Evolutionary conservation across 2,113 vertebrate species (phyloP).

Genomic region (Petaurus breviceps): DNA sequence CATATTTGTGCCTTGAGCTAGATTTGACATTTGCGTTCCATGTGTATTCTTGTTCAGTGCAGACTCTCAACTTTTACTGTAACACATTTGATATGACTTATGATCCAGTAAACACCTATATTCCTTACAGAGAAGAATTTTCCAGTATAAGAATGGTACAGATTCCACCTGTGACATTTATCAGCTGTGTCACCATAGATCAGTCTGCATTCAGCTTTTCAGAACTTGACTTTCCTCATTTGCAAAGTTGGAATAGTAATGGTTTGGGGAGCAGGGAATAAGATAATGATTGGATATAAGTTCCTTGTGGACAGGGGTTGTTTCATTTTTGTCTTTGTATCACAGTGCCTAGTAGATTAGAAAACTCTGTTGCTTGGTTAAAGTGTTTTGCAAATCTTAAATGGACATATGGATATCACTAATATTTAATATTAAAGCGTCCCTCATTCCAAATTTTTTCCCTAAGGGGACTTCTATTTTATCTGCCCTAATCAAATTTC

Average conservation of each 20-base stretch:
- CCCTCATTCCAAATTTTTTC: not conserved
- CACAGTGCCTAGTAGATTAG: not conserved
- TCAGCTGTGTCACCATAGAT: not conserved
- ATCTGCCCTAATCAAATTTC: not conserved
- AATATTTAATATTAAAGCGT: not conserved
- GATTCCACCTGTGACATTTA: not conserved
- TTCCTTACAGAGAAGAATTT: not conserved
- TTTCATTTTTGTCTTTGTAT: not conserved
- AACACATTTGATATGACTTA: not conserved
- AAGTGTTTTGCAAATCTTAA: not conserved
- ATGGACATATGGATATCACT: not conserved
- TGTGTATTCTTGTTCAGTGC: not conserved
- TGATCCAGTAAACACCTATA: not conserved
- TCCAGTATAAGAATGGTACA: not conserved
- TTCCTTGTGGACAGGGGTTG: not conserved
- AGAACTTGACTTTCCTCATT: not conserved
- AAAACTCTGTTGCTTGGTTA: not conserved
- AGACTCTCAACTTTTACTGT: not conserved
- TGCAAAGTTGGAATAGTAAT: not conserved
- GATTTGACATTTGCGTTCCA: not conserved
- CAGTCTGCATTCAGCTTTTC: not conserved
- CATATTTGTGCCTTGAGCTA: not conserved
- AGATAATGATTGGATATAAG: not conserved
- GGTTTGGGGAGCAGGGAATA: not conserved
- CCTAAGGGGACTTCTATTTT: not conserved